Evolutionary conservation across 2,888 invertebrate species (phyloP), one percentile per base, ranked within the genome.

Genomic region (Beris chalybata): DNA sequence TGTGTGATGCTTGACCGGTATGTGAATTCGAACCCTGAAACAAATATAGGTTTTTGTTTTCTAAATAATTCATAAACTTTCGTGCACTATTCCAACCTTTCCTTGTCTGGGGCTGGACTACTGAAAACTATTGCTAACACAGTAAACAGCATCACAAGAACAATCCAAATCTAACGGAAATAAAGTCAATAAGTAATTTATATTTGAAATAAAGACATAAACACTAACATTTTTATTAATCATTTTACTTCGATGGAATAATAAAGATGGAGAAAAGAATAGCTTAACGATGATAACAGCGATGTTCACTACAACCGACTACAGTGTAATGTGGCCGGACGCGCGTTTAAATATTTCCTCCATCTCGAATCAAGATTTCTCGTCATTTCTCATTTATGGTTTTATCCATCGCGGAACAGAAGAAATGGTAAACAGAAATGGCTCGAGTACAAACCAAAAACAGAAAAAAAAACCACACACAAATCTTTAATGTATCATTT

Each of bases 1-100:
- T 50, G 81, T 81, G 58, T 81, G 81, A 74, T 81, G 81, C 69
- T 81, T 81, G 54, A 81, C 78, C 4, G 81, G 81, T 64, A 80
- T 75, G 71, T 80, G 80, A 71, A 80, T 80, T 32, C 80, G 76
- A 67, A 80, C 78, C 72, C 80, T 80, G 54, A 3, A 56, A 70
- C 54, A 65, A 29, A 15, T 43, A 66, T n/a, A n/a, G n/a, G 45
- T 38, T 9, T 44, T 6, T 44, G 13, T 13, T 7, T 38, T 38
- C 1, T 22, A 22, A 22, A 22, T 22, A 22, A 22, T 22, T 22
- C 22, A 22, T 22, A 22, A 5, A 56, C 9, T 3, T 5, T 7
- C 3, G 43, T 43, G 22, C 22, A 32, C 31, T 4, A 48, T 4
- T 31, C 12, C 12, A 4, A 22, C 6, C 30, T 48, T 31, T 30